phyloP scores from a whole-genome alignment of 2,113 vertebrate genomes.

The Pipa parva region DNA sequence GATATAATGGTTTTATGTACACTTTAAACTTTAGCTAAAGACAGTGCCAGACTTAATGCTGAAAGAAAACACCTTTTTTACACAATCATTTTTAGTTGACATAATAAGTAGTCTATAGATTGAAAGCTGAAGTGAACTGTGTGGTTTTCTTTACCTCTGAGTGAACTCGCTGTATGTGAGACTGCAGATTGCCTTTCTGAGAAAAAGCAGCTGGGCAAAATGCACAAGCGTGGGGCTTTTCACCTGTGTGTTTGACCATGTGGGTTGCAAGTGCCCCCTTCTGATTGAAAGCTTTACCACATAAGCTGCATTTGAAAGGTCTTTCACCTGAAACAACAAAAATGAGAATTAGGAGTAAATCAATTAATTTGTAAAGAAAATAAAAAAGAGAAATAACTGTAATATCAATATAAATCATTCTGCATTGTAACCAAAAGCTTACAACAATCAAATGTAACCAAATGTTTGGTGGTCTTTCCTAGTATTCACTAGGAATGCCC shows the following conservation, averaged over 20 bases:
- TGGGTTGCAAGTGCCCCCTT: slow-evolving; percentile 98
- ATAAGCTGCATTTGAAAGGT: slow-evolving; percentile 86
- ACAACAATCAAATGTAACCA: too few relatives aligned
- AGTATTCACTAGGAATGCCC: too few relatives aligned
- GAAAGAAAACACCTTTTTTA: too few relatives aligned
- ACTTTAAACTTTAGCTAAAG: too few relatives aligned
- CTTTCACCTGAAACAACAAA: slow-evolving; percentile 73
- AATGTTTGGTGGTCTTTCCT: too few relatives aligned
- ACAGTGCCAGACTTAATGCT: too few relatives aligned
- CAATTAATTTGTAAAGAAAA: not conserved
- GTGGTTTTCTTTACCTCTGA: slow-evolving; percentile 76
- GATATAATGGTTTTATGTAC: too few relatives aligned
- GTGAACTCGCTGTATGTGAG: slow-evolving; percentile 93
- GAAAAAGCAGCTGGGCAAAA: slow-evolving; percentile 96
- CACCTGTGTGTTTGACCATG: slow-evolving; percentile 94
- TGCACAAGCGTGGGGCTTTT: slow-evolving; percentile 93
- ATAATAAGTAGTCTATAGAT: not conserved
- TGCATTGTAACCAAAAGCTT: too few relatives aligned
- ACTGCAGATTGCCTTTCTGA: slow-evolving; percentile 96
- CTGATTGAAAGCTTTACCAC: slow-evolving; percentile 97
- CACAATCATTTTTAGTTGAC: slow-evolving; percentile 3
- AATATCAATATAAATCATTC: too few relatives aligned
- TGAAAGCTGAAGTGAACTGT: slow-evolving; percentile 4
- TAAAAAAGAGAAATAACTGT: not conserved
- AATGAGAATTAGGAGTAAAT: not conserved